Evolutionary conservation across 2,888 invertebrate genomes (phyloP).

Genomic region (Seira musarum): DNA sequence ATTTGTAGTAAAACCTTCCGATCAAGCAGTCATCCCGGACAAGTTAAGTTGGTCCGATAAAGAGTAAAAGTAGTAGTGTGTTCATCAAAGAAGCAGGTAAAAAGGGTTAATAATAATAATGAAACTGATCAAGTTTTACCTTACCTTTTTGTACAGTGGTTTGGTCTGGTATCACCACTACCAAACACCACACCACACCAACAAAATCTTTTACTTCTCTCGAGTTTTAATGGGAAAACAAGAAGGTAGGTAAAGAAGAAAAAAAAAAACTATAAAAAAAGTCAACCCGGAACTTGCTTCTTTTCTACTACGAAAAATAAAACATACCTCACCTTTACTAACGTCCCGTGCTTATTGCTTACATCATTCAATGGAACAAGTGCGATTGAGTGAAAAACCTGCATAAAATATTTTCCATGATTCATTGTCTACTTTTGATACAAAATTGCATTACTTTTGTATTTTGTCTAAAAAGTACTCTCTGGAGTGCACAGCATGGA

Average conservation of each 20-base stretch:
- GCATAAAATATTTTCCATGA: slow-evolving; percentile 12
- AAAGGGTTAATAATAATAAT: slow-evolving; percentile 48
- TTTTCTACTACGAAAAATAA: slow-evolving; percentile 18
- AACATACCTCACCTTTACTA: too few relatives aligned
- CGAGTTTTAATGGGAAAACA: slow-evolving; percentile 50
- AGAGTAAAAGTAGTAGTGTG: slow-evolving; percentile 26
- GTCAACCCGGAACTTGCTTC: slow-evolving; percentile 59
- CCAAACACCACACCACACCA: too few relatives aligned
- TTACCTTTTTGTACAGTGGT: too few relatives aligned
- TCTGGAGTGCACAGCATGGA: not conserved
- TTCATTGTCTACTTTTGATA: not conserved
- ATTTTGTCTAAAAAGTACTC: not conserved
- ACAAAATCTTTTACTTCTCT: slow-evolving; percentile 25
- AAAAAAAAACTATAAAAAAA: slow-evolving; percentile 40
- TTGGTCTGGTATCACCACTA: too few relatives aligned
- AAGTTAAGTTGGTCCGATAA: slow-evolving; percentile 46
- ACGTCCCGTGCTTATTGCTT: too few relatives aligned
- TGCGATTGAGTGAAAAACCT: not conserved
- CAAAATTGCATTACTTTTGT: not conserved
- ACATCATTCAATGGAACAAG: not conserved
- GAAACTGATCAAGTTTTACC: slow-evolving; percentile 55
- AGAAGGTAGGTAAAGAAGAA: slow-evolving; percentile 39
- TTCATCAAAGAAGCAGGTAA: slow-evolving; percentile 32
- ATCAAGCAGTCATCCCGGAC: slow-evolving; percentile 50
- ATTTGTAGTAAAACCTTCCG: slow-evolving; percentile 34